Percentiles rank a stretch among this genome's conserved stretches.
Conservation (phyloP, 2,797 vertebrate species). For the Hippoglossus hippoglossus region DNA sequence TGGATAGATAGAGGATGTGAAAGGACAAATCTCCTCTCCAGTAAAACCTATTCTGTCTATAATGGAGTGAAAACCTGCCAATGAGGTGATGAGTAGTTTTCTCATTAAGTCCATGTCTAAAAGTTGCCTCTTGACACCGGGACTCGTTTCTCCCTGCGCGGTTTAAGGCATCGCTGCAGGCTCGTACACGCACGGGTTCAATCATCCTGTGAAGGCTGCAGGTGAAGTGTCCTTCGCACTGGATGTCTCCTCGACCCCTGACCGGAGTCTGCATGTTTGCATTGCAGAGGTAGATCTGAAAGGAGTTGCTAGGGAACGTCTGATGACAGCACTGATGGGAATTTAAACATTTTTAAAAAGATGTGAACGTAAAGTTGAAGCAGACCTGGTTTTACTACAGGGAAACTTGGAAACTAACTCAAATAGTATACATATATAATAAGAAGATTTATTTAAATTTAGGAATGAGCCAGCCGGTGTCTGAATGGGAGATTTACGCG, state of each 20-base stretch:
- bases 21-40: too few relatives aligned
- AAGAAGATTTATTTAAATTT: background rate
- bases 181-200: background rate
- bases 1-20: too few relatives aligned
- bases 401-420: too few relatives aligned
- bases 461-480: too few relatives aligned
- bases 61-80: too few relatives aligned
- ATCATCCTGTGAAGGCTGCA: conserved; percentile 5
- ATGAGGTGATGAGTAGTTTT: too few relatives aligned
- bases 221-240: conserved; percentile 20
- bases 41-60: too few relatives aligned
- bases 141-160: too few relatives aligned
- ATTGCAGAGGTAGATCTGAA: conserved; percentile 9
- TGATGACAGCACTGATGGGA: conserved; percentile 11
- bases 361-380: background rate
- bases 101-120: too few relatives aligned
- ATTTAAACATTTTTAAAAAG: conserved; percentile 9
- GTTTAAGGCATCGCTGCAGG: background rate
- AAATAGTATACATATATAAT: too few relatives aligned
- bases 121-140: too few relatives aligned
- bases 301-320: conserved; percentile 48
- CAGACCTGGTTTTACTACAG: background rate
- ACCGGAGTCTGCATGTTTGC: conserved; percentile 21
- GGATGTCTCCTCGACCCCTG: conserved; percentile 24
- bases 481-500: too few relatives aligned